These are phyloP conservation scores for Catamblyrhynchus diadema DNA, from an alignment of 2,797 vertebrate species.

Conservation along the genomic window DNA sequence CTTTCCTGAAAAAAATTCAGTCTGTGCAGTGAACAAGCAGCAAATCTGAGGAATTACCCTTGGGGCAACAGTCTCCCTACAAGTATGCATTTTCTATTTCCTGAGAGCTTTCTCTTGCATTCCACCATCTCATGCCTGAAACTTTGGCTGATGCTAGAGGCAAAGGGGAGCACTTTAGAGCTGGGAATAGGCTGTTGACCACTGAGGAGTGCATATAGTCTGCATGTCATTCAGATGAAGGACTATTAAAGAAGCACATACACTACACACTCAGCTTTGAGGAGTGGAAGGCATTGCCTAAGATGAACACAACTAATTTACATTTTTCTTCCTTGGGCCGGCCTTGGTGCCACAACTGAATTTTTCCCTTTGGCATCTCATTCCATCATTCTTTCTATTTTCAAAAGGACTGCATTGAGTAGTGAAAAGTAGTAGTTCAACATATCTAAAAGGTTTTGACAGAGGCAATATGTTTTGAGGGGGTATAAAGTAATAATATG, in stretches of 20 bases:
- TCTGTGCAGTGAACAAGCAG: neutral
- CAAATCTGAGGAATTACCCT: neutral
- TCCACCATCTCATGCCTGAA: neutral
- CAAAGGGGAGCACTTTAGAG: neutral
- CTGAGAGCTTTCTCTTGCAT: neutral
- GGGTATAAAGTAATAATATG: neutral
- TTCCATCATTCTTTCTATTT: neutral
- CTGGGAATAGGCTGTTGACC: neutral
- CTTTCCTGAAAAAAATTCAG: neutral
- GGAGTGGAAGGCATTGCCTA: neutral
- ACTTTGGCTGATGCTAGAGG: neutral
- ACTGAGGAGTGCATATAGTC: neutral
- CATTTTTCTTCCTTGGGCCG: neutral
- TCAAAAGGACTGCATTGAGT: neutral
- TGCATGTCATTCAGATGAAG: neutral
- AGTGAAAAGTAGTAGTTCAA: neutral
- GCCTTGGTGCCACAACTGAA: neutral
- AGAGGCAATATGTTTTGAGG: neutral
- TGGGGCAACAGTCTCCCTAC: neutral
- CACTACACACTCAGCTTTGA: rapidly evolving
- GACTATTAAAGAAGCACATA: neutral
- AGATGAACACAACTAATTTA: neutral
- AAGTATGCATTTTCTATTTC: neutral
- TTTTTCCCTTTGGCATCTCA: neutral
- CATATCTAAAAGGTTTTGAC: neutral